Percentiles rank a stretch among this genome's conserved stretches.
These are phyloP conservation scores for Eupleurogrammus muticus DNA, from an alignment of 2,797 vertebrate genomes.

Conservation along the genomic window DNA sequence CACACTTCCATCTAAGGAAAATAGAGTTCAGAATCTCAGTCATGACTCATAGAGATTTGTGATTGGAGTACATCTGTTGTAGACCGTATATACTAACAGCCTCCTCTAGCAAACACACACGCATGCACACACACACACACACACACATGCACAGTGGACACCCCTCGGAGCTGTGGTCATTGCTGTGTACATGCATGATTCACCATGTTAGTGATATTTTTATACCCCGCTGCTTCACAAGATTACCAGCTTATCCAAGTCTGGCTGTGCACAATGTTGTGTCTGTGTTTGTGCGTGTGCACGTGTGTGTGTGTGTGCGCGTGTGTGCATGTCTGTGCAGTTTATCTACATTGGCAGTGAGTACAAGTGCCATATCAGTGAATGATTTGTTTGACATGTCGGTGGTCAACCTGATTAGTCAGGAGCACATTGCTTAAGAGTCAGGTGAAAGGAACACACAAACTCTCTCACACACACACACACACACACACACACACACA, in stretches of 20 bases:
- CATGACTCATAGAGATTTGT: conserved; percentile 34
- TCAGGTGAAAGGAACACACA: conserved; percentile 7
- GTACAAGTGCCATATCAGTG: conserved; percentile 17
- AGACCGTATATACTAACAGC: neutral
- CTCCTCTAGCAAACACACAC: conserved; percentile 16
- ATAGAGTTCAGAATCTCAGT: conserved; percentile 4
- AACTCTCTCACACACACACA: neutral
- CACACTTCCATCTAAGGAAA: neutral
- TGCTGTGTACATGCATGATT: conserved; percentile 51
- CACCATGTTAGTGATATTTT: conserved; percentile 56
- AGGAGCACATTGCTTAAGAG: conserved; percentile 8
- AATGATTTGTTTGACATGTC: conserved; percentile 22
- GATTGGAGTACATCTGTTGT: conserved; percentile 29
- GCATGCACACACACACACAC: conserved; percentile 14
- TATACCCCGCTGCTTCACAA: conserved; percentile 59
- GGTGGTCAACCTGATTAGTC: conserved; percentile 22
- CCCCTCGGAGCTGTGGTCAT: conserved; percentile 45
- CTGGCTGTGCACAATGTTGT: conserved; percentile 19
- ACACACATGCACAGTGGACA: conserved; percentile 6
- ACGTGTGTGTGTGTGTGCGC: conserved; percentile 8
- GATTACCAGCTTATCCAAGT: conserved; percentile 45
- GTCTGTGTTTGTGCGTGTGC: conserved; percentile 10
- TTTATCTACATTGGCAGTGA: conserved; percentile 3
- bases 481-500: neutral
- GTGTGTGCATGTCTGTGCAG: conserved; percentile 14